These are phyloP conservation scores for Aphaenogaster rudis DNA, from an alignment of 1,140 invertebrate genomes.

Conservation along the genomic window DNA sequence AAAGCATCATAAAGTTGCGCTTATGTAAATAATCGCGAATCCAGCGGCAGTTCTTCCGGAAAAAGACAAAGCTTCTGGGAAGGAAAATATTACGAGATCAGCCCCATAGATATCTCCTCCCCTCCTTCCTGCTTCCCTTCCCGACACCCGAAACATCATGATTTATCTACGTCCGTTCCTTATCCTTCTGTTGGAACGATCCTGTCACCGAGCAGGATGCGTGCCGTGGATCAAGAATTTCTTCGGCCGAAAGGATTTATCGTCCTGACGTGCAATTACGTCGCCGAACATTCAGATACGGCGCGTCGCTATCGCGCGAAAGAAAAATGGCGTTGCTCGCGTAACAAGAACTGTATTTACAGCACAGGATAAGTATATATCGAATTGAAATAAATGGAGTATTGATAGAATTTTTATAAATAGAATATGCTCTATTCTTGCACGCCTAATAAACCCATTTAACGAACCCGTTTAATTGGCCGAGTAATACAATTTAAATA, in stretches of 20 bases:
- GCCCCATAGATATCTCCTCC: constrained; percentile 10
- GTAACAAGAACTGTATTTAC: constrained; percentile 28
- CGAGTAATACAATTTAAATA: background rate
- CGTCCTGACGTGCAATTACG: constrained; percentile 71
- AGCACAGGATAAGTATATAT: background rate
- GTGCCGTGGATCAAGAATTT: constrained; percentile 74
- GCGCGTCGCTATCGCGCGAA: constrained; percentile 37
- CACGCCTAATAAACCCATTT: background rate
- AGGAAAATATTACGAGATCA: constrained; percentile 58
- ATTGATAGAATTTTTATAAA: constrained; percentile 6
- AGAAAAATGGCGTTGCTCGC: constrained; percentile 21
- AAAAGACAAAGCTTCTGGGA: constrained; percentile 45
- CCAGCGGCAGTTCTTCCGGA: background rate
- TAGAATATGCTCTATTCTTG: background rate
- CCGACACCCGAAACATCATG: constrained; percentile 65
- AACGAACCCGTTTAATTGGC: constrained; percentile 5
- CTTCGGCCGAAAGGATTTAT: constrained; percentile 66
- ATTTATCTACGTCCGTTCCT: constrained; percentile 74
- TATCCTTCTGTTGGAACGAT: constrained; percentile 70
- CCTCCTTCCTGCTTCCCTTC: background rate
- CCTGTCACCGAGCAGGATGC: constrained; percentile 63
- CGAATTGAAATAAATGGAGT: constrained; percentile 3
- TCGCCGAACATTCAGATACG: constrained; percentile 51
- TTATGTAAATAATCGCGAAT: constrained; percentile 22
- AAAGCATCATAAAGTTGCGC: background rate